phyloP scores from a whole-genome alignment of 2,797 vertebrate genomes.

The Hippoglossus hippoglossus region DNA sequence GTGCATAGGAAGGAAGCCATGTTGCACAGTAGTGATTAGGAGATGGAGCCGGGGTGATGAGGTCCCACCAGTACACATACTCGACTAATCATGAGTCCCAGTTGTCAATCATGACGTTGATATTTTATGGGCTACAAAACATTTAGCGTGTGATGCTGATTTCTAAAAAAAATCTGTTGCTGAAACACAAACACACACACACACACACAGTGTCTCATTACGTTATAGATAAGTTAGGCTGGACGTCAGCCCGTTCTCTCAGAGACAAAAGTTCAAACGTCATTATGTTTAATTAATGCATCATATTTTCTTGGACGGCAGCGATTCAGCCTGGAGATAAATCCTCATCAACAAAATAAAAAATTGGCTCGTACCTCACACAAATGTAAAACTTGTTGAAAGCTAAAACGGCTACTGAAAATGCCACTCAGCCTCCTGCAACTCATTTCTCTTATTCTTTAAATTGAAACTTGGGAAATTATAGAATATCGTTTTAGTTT shows the following conservation, averaged over 20 bases:
- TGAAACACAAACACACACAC: slow-evolving; percentile 16
- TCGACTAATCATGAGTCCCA: too few relatives aligned
- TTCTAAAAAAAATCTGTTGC: not conserved
- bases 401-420: not conserved
- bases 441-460: not conserved
- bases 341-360: slow-evolving; percentile 1
- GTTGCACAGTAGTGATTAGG: too few relatives aligned
- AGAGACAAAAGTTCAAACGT: slow-evolving; percentile 59
- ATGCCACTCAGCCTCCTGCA: not conserved
- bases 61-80: too few relatives aligned
- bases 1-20: too few relatives aligned
- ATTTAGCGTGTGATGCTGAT: too few relatives aligned
- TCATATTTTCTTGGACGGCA: slow-evolving; percentile 20
- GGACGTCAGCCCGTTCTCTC: slow-evolving; percentile 45
- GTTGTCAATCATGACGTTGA: too few relatives aligned
- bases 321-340: slow-evolving; percentile 23
- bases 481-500: not conserved
- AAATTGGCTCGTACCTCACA: not conserved
- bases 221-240: slow-evolving; percentile 22
- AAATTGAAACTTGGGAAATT: not conserved
- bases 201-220: slow-evolving; percentile 42
- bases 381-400: too few relatives aligned
- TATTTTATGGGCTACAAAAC: too few relatives aligned
- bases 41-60: too few relatives aligned
- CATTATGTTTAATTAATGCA: slow-evolving; percentile 51